Conservation (phyloP, 92 coral and sea anemone species). For the Phymanthus crucifer region DNA sequence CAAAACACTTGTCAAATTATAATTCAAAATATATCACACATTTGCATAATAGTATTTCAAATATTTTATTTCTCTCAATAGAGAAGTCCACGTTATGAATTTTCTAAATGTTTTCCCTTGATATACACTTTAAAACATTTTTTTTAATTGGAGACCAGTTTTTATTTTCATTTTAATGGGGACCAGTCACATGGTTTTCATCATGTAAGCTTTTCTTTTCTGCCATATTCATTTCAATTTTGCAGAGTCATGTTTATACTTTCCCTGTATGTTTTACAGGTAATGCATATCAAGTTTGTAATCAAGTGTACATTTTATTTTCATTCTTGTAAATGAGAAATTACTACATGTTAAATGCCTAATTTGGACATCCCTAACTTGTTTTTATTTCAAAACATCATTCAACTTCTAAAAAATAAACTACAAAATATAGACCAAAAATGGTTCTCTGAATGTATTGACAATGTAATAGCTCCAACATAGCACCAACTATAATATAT, state of each 20-base stretch:
- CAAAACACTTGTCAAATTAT: no score
- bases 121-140: slow-evolving; percentile 1
- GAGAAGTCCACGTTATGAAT: no score
- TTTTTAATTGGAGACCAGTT: slow-evolving; percentile 6
- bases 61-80: no score
- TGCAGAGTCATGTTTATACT: neutral
- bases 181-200: slow-evolving; percentile 2
- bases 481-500: slow-evolving; percentile 2
- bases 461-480: no score
- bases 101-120: no score
- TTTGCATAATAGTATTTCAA: no score
- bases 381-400: slow-evolving; percentile 11
- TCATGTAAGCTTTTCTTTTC: slow-evolving; percentile 4
- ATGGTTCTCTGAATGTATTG: slow-evolving; percentile 12
- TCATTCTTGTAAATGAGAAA: slow-evolving; percentile 9
- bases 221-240: neutral
- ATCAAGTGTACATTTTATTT: slow-evolving; percentile 13
- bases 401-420: neutral
- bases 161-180: slow-evolving; percentile 7
- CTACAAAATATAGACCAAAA: slow-evolving; percentile 3
- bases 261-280: slow-evolving; percentile 11
- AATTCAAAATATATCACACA: no score
- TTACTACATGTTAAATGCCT: neutral
- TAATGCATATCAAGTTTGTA: slow-evolving; percentile 11
- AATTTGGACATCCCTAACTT: no score